phyloP scores from a whole-genome alignment of 2,797 vertebrate genomes.

The Aldrovandia affinis region DNA sequence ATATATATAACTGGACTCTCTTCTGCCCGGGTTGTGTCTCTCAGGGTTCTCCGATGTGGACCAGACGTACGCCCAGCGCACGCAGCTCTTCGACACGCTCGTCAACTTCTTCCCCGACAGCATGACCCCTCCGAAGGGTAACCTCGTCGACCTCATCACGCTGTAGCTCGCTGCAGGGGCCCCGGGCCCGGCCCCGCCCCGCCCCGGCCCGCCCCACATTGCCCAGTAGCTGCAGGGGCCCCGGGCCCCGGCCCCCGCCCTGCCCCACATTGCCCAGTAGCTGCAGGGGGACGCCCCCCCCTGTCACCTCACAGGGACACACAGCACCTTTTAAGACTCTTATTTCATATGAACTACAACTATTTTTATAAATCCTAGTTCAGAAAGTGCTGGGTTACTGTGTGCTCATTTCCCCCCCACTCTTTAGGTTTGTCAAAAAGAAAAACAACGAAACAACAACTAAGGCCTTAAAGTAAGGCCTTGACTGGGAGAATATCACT shows the following conservation, averaged over 20 bases:
- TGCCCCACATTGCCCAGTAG: constrained; percentile 90
- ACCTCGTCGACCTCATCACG: constrained; percentile 97
- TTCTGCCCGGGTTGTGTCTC: rapidly evolving
- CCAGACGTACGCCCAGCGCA: constrained; percentile 95
- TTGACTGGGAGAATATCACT: constrained; percentile 14
- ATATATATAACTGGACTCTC: not conserved
- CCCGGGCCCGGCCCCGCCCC: not conserved
- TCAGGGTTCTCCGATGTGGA: constrained; percentile 96
- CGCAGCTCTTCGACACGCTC: constrained; percentile 95
- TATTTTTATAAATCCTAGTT: constrained; percentile 59
- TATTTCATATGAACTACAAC: constrained; percentile 48
- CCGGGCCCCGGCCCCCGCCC: constrained; percentile 7
- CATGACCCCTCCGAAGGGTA: constrained; percentile 99
- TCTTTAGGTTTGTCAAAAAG: not conserved
- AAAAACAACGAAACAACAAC: too few relatives aligned
- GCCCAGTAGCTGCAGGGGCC: constrained; percentile 38
- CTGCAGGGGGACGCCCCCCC: constrained; percentile 29
- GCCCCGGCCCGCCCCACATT: constrained; percentile 26
- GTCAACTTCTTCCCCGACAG: constrained; percentile 99
- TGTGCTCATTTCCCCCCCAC: not conserved
- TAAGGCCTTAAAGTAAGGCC: too few relatives aligned
- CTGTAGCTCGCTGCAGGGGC: constrained; percentile 74
- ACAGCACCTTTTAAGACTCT: constrained; percentile 17
- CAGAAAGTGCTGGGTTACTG: constrained; percentile 16
- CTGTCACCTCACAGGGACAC: not conserved